These are phyloP conservation scores for Heliconius aoede DNA, from an alignment of 2,888 invertebrate species.

Conservation along the genomic window DNA sequence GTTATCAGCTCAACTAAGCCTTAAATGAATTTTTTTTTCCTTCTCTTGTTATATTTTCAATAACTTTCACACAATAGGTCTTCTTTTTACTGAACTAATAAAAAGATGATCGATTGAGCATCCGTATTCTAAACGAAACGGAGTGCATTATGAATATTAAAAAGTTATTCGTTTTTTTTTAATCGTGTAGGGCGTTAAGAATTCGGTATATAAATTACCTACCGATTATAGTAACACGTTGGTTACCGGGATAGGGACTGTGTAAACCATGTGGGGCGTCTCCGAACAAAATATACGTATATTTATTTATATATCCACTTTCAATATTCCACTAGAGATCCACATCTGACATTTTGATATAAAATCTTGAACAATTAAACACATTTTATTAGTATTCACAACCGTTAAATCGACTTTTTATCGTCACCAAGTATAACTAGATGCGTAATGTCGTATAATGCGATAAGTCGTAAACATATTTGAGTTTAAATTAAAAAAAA, in stretches of 20 bases:
- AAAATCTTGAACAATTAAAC: conserved; percentile 59
- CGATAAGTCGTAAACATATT: conserved; percentile 58
- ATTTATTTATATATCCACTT: conserved; percentile 32
- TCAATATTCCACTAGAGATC: conserved; percentile 53
- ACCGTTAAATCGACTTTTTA: conserved; percentile 67
- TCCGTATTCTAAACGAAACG: conserved; percentile 60
- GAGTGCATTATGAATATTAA: conserved; percentile 59
- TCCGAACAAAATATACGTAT: conserved; percentile 36
- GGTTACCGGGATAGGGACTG: conserved; percentile 56
- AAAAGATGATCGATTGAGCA: conserved; percentile 75
- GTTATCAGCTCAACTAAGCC: not conserved
- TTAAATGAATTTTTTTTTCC: conserved; percentile 49
- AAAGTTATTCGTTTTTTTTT: conserved; percentile 64
- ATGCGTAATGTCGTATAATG: conserved; percentile 55
- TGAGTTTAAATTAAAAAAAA: conserved; percentile 46
- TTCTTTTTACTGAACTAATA: conserved; percentile 65
- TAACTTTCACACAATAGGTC: conserved; percentile 60
- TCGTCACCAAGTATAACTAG: conserved; percentile 63
- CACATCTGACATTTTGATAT: conserved; percentile 57
- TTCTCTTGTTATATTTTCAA: conserved; percentile 63
- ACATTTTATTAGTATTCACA: conserved; percentile 63
- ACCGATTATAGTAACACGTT: conserved; percentile 71
- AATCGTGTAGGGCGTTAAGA: conserved; percentile 71
- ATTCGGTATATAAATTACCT: conserved; percentile 75
- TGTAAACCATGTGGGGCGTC: conserved; percentile 34